Percentiles rank a stretch among this genome's conserved stretches.
These are phyloP conservation scores for Trissoscelio sp. DNA, from an alignment of 2,888 invertebrate species.

Conservation along the genomic window DNA sequence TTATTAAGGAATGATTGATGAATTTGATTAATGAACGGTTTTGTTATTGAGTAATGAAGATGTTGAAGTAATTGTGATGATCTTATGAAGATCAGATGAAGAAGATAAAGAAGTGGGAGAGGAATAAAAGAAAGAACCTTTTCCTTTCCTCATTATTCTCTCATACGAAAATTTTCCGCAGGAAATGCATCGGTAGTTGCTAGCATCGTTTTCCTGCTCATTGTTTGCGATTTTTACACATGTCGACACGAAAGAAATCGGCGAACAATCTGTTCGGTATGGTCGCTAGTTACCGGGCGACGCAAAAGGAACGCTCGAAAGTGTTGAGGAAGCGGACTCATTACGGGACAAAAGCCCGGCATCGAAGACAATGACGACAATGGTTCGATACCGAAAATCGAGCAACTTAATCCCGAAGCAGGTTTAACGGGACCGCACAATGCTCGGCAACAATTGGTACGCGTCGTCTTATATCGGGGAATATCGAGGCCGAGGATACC, in stretches of 20 bases:
- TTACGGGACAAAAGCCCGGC: conserved; percentile 51
- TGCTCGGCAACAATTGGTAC: conserved; percentile 77
- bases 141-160: too few species aligned
- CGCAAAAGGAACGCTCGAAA: conserved; percentile 50
- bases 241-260: conserved; percentile 53
- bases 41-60: too few species aligned
- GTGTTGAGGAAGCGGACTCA: conserved; percentile 59
- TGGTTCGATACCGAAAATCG: conserved; percentile 66
- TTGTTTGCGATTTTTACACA: conserved; percentile 49
- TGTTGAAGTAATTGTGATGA: too few species aligned
- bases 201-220: conserved; percentile 9
- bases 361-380: conserved; percentile 63
- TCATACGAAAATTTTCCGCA: too few species aligned
- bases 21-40: too few species aligned
- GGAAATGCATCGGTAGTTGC: too few species aligned
- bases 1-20: not conserved
- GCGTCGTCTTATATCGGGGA: conserved; percentile 78
- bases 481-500: conserved; percentile 75
- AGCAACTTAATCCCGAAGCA: conserved; percentile 77
- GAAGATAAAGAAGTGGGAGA: too few species aligned
- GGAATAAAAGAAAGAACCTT: too few species aligned
- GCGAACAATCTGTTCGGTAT: conserved; percentile 54
- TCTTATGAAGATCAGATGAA: too few species aligned
- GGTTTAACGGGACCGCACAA: conserved; percentile 73
- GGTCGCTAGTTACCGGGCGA: conserved; percentile 19